Evolutionary conservation across 2,888 invertebrate species (phyloP), one percentile per base, ranked within the genome.

Genomic region (Drosophila colorata): DNA sequence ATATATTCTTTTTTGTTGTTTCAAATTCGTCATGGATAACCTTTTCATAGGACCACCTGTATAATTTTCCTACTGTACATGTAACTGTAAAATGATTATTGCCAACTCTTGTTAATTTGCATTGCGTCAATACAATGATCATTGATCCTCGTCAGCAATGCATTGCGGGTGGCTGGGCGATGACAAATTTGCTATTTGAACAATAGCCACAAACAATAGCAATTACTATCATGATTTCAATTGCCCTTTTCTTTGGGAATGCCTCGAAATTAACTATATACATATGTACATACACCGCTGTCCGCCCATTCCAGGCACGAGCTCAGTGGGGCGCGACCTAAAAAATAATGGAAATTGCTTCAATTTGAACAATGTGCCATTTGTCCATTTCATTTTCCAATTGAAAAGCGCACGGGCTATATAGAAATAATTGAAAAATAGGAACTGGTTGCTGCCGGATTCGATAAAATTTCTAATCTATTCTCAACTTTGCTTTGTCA

Each of bases 351-450:
- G 7, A 64, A 73, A 67, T 67, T 73, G 74, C 51, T 41, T 13
- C 58, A 73, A 78, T 73, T 73, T 59, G 31, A 61, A 40, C 48
- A 67, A 66, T 55, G 37, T 66, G 56, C 48, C 61, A 74, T 64
- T 44, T 66, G 61, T 59, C 23, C 48, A 60, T 61, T 63, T 52
- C 14, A 57, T 60, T 80, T 71, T 46, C 67, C 61, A 87, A 87
- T 87, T 85, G 80, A 76, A 76, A 67, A 58, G 49, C 58, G 52
- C 48, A 59, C 25, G 28, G 9, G 9, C 2, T 9, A 28, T 9
- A 25, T 25, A 13, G 25, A 20, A 52, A 52, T 28, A 14, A n/a
- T n/a, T n/a, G n/a, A n/a, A n/a, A 14, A 28, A 31, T 33, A 8
- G 8, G 1, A 63, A 51, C 59, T 47, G n/a, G 46, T 48, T 64